A percentile compares a stretch with the other conserved stretches of the same genome.
Evolutionary conservation across 92 coral and sea anemone genomes (phyloP).

Genomic region (Ricordea florida): DNA sequence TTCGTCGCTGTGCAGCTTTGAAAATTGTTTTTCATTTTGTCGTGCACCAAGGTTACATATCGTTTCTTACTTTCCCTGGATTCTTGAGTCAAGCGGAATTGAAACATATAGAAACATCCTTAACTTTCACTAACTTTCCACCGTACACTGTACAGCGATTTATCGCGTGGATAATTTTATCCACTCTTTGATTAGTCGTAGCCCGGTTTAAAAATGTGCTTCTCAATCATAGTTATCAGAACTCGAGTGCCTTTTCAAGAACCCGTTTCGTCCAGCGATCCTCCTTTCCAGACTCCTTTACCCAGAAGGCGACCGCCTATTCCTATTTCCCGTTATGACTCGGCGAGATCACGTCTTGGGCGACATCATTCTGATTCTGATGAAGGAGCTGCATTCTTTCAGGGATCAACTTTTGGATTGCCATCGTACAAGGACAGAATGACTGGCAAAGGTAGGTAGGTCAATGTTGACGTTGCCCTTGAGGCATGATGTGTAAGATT

Average conservation of each 20-base stretch:
- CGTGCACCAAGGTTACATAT: no score
- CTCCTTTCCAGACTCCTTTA: conserved; percentile 94
- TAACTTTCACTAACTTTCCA: no score
- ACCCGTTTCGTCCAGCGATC: conserved; percentile 60
- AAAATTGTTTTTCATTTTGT: no score
- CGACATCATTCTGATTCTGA: conserved; percentile 13
- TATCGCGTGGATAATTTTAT: background rate
- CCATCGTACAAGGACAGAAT: conserved; percentile 26
- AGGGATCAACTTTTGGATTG: conserved; percentile 18
- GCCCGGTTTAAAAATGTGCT: no score
- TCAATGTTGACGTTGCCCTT: no score
- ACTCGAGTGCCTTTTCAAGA: conserved; percentile 95
- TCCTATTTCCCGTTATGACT: conserved; percentile 74
- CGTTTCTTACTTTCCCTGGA: no score
- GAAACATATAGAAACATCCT: no score
- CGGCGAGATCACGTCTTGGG: conserved; percentile 40
- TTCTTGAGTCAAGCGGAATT: no score
- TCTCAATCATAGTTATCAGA: conserved; percentile 68
- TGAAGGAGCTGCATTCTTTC: background rate
- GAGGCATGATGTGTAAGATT: no score
- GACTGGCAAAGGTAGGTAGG: conserved; percentile 51
- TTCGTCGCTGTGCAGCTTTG: no score
- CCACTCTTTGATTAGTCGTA: no score
- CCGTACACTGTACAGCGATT: background rate
- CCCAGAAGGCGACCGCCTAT: conserved; percentile 95